A percentile compares a stretch with the other conserved stretches of the same genome.
Evolutionary conservation across 2,888 invertebrate species (phyloP).

Genomic region (Ligdia adustata): DNA sequence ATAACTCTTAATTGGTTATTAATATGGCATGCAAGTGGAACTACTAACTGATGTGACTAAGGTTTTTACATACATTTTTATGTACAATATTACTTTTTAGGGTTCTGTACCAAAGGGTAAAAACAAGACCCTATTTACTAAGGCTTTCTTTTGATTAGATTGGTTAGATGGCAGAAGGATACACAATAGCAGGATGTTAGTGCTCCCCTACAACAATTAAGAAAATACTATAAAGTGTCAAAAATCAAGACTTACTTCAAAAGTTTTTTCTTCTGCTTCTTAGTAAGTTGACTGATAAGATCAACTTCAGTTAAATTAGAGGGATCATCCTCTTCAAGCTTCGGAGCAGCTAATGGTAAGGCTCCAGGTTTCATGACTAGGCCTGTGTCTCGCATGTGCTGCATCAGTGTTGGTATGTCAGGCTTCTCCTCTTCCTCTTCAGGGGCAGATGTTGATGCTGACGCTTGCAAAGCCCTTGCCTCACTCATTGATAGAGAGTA

Average conservation of each 20-base stretch:
- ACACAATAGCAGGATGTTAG: too few species aligned
- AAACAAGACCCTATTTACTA: too few species aligned
- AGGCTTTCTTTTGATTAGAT: too few species aligned
- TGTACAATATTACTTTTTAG: too few species aligned
- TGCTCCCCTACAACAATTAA: too few species aligned
- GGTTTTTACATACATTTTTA: too few species aligned
- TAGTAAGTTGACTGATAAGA: constrained; percentile 92
- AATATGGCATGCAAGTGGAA: too few species aligned
- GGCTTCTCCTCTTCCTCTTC: constrained; percentile 86
- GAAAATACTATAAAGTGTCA: too few species aligned
- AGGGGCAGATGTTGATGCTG: constrained; percentile 81
- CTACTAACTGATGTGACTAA: too few species aligned
- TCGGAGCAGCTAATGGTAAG: constrained; percentile 82
- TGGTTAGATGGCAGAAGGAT: too few species aligned
- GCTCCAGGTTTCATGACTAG: constrained; percentile 93
- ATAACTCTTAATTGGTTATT: too few species aligned
- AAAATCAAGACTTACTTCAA: constrained; percentile 88
- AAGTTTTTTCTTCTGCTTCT: constrained; percentile 95
- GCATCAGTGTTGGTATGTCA: constrained; percentile 88
- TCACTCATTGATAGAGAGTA: constrained; percentile 93
- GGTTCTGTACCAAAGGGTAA: too few species aligned
- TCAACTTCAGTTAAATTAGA: constrained; percentile 87
- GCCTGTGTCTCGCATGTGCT: constrained; percentile 96
- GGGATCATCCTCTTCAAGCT: constrained; percentile 85
- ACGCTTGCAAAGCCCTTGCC: constrained; percentile 88